Base-by-base conservation (phyloP, 2,797 vertebrate genomes). In the Mus minutoides region DNA sequence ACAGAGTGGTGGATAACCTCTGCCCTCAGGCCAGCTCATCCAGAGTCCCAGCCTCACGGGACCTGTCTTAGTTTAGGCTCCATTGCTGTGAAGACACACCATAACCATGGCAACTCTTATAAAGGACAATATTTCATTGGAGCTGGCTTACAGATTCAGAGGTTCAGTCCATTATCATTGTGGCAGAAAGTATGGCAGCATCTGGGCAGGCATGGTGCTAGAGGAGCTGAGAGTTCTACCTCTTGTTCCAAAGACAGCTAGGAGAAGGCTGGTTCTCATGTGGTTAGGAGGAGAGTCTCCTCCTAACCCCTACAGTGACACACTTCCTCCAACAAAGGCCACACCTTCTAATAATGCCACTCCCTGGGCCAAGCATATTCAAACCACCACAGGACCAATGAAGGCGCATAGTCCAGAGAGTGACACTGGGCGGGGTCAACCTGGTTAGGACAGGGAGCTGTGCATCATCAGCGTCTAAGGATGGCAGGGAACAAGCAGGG, bases 381-480 rank as follows among this genome's bases (percentile, higher is more conserved):
- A 71, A 37, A 71, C n/a, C 19, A 71, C n/a, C 17, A 21, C 17
- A 37, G 69, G 31, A 22, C 26, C 88, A 52, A 0, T 14, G 37
- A 92, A 29, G 14, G 24, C 2, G 64, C 22, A 8, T 12, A 29
- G 52, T 52, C 34, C 34, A 79, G 7, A 71, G 22, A 43, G 4
- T 11, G 0, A 26, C 4, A 2, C 88, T 62, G 46, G 14, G 5
- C 26, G 2, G 14, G 22, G 40, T 12, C 49, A 4, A 2, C 16
- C 13, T 31, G 64, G 19, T 56, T 17, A 37, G 34, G 31, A 11
- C 60, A n/a, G 78, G 52, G 52, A 56, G 21, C 34, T 37, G 56
- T 40, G 37, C 13, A 10, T 24, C 1, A 8, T 29, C 34, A 60
- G 87, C 22, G 14, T 40, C 87, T 80, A 49, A 67, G 29, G 31